Base-by-base conservation (phyloP, 1,140 invertebrate genomes). In the Lanistes nyassanus region DNA sequence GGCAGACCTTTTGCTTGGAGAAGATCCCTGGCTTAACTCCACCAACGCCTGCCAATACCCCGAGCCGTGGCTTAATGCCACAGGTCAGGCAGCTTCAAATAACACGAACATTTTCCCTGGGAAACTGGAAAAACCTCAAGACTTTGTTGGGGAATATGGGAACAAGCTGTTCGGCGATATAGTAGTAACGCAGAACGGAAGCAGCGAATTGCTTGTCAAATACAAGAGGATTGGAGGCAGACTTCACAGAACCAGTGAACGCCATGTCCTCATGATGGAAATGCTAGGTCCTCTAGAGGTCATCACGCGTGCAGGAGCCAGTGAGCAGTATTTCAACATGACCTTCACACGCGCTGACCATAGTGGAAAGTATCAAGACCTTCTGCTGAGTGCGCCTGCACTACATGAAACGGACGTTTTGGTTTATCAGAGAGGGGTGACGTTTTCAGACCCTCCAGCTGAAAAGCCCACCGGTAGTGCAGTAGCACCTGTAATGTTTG, bases 21-120 rank as follows among this genome's bases (percentile, higher is more conserved):
- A 65, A 31, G 64, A 78, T 26, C 80, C 80, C 13, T 82, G 81
- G 81, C 55, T 81, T 7, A 77, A 80, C 65, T 21, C 31, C 13
- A 66, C 78, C 31, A 73, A 51, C 21, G 74, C 62, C 16, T 81
- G 80, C 75, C 31, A 31, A 13, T 82, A 74, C 66, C 80, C 78
- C 3, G 42, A 66, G 62, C 78, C 68, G 21, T 80, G 75, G 75
- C 21, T 68, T 19, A 68, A 79, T 31, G 11, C 53, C 29, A 39
- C 56, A 11, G 7, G 0, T 42, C 26, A 29, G 53, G 51, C 66
- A 16, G 23, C 39, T 51, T 51, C 21, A 19, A 39, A 23, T 31
- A 23, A 31, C n/a, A 42, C 3, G 53, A 36, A 16, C 3, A 9
- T 4, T 16, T 16, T 47, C 42, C 42, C 42, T 13, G 42, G 42